Percentiles rank a stretch among this genome's conserved stretches.
phyloP scores from a whole-genome alignment of 2,888 invertebrate species.

The Phorcus lineatus region DNA sequence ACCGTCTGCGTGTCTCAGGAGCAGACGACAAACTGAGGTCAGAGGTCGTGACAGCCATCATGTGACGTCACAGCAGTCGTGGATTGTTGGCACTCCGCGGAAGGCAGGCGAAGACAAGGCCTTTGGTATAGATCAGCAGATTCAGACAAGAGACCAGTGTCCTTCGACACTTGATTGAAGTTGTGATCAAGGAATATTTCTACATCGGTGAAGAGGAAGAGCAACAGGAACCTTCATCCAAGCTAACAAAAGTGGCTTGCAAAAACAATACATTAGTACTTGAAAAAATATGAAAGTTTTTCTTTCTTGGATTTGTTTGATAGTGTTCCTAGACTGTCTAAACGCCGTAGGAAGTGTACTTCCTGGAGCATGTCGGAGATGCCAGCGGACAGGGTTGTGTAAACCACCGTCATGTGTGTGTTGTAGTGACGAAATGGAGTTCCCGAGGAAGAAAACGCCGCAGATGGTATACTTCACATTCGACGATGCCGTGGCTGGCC shows the following conservation, averaged over 20 bases:
- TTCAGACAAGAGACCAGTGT: too few relatives aligned
- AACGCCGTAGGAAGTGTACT: not conserved
- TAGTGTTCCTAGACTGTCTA: not conserved
- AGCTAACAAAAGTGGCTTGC: too few relatives aligned
- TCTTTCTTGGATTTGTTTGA: not conserved
- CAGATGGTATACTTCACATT: conserved; percentile 67
- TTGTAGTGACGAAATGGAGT: conserved; percentile 39
- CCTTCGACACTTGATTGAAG: too few relatives aligned
- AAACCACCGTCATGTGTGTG: conserved; percentile 56
- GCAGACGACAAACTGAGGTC: not conserved
- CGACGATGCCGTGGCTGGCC: conserved; percentile 60
- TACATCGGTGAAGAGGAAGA: too few relatives aligned
- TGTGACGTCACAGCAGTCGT: not conserved
- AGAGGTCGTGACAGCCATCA: not conserved
- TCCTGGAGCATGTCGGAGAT: not conserved
- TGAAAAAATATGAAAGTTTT: not conserved
- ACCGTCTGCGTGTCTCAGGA: not conserved
- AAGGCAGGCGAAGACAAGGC: too few relatives aligned
- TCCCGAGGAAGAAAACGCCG: conserved; percentile 47
- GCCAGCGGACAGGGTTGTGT: conserved; percentile 33
- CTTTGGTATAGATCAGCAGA: too few relatives aligned
- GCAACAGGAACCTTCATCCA: too few relatives aligned
- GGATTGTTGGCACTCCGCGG: not conserved
- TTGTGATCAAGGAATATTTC: too few relatives aligned
- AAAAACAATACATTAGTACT: too few relatives aligned